Evolutionary conservation across 1,140 invertebrate genomes (phyloP).

Genomic region (Teleogryllus occipitalis): DNA sequence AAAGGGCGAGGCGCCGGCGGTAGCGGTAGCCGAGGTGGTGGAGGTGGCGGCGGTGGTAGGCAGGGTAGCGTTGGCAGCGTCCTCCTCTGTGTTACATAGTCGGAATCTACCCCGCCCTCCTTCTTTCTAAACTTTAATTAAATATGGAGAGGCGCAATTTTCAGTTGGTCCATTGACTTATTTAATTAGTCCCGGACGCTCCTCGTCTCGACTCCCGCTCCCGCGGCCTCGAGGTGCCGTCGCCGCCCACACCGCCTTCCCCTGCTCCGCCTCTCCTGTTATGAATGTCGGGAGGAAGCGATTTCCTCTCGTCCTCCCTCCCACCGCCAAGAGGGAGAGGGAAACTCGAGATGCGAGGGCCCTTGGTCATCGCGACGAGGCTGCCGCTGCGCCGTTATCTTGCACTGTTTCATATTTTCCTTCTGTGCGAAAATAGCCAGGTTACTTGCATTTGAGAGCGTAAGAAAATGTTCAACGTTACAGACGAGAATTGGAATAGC

Average conservation of each 20-base stretch:
- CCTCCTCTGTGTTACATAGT: not conserved
- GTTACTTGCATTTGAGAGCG: too few species aligned
- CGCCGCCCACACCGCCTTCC: not conserved
- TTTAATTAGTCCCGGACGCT: conserved; percentile 14
- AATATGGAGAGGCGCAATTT: conserved; percentile 21
- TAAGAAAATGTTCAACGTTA: too few species aligned
- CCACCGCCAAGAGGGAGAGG: not conserved
- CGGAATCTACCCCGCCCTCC: not conserved
- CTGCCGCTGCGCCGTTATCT: too few species aligned
- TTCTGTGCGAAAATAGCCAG: too few species aligned
- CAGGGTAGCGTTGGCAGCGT: not conserved
- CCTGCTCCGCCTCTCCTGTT: not conserved
- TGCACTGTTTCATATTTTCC: too few species aligned
- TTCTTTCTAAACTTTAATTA: conserved; percentile 21
- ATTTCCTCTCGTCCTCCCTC: not conserved
- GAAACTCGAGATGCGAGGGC: not conserved
- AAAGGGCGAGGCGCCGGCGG: conserved; percentile 14
- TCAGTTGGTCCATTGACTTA: conserved; percentile 16
- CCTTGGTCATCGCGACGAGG: too few species aligned
- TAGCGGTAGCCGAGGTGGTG: not conserved
- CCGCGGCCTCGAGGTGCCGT: not conserved
- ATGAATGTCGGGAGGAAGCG: not conserved
- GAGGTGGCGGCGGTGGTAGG: too few species aligned
- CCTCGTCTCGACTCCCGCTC: not conserved
- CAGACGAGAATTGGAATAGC: too few species aligned